These are phyloP conservation scores for silkworm (Bombyx mori) DNA, from an alignment of 1,140 invertebrate genomes.

Conservation along the genomic window DNA sequence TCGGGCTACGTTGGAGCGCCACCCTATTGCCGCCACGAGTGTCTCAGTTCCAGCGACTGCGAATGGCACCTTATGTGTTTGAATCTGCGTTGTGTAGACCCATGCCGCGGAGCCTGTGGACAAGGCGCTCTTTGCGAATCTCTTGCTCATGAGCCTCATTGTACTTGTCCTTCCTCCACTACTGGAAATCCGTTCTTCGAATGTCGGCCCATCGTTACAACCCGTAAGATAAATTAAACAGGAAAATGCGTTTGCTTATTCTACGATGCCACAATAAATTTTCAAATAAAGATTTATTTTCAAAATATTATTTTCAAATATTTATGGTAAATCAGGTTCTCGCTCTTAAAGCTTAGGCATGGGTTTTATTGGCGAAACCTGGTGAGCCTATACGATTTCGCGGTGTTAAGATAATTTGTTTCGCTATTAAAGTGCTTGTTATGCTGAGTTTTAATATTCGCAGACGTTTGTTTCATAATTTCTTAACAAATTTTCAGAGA, in stretches of 20 bases:
- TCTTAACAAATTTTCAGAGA: slow-evolving; percentile 71
- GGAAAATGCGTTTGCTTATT: slow-evolving; percentile 43
- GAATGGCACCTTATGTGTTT: slow-evolving; percentile 78
- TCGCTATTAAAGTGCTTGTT: slow-evolving; percentile 34
- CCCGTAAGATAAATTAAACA: slow-evolving; percentile 62
- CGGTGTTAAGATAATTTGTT: slow-evolving; percentile 14
- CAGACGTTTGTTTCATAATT: background rate
- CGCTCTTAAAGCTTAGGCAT: slow-evolving; percentile 68
- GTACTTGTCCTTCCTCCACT: slow-evolving; percentile 75
- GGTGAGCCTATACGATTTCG: slow-evolving; percentile 21
- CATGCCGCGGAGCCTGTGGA: slow-evolving; percentile 81
- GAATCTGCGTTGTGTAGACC: slow-evolving; percentile 80
- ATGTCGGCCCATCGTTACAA: slow-evolving; percentile 51
- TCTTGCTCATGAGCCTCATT: slow-evolving; percentile 83
- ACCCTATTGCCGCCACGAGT: slow-evolving; percentile 80
- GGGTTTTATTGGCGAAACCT: slow-evolving; percentile 60
- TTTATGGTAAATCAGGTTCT: slow-evolving; percentile 37
- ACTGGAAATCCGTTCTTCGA: slow-evolving; percentile 76
- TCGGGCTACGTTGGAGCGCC: slow-evolving; percentile 76
- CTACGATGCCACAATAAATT: background rate
- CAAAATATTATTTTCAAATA: slow-evolving; percentile 2
- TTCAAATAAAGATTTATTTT: slow-evolving; percentile 2
- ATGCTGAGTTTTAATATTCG: slow-evolving; percentile 28
- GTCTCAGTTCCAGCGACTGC: slow-evolving; percentile 80
- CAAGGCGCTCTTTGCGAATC: slow-evolving; percentile 76